phyloP scores from a whole-genome alignment of 1,140 invertebrate species.

The Tetramorium simillimum region DNA sequence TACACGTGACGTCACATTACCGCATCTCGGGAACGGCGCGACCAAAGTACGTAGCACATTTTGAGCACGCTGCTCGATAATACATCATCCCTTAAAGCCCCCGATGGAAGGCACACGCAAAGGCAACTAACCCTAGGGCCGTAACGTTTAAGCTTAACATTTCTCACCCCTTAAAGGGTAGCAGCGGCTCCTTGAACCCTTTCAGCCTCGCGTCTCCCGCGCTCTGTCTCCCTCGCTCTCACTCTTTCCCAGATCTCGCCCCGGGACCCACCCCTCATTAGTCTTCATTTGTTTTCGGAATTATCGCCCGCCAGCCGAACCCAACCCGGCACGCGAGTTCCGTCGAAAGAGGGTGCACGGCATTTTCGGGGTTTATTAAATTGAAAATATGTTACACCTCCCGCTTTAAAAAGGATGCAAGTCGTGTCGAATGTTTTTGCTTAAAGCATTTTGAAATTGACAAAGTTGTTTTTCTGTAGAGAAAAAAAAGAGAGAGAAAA shows the following conservation, averaged over 20 bases:
- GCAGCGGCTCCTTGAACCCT: slow-evolving; percentile 82
- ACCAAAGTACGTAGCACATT: slow-evolving; percentile 76
- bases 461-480: background rate
- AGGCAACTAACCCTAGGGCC: slow-evolving; percentile 82
- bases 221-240: slow-evolving; percentile 72
- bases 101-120: slow-evolving; percentile 73
- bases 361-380: slow-evolving; percentile 83
- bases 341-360: slow-evolving; percentile 74
- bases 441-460: background rate
- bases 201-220: slow-evolving; percentile 74
- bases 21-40: slow-evolving; percentile 69
- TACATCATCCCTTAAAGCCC: slow-evolving; percentile 84
- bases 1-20: slow-evolving; percentile 64
- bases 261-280: slow-evolving; percentile 83
- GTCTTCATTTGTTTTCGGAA: slow-evolving; percentile 86
- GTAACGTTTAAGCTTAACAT: slow-evolving; percentile 85
- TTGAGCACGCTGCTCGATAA: slow-evolving; percentile 81
- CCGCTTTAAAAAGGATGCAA: slow-evolving; percentile 48
- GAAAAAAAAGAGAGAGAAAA: background rate
- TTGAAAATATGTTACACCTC: slow-evolving; percentile 82
- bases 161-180: slow-evolving; percentile 84
- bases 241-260: slow-evolving; percentile 72
- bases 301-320: slow-evolving; percentile 82
- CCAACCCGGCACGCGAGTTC: slow-evolving; percentile 77
- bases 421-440: slow-evolving; percentile 28